Evolutionary conservation across 1,140 invertebrate species (phyloP), one percentile per base, ranked within the genome.

Genomic region (Neotoxoptera formosana): DNA sequence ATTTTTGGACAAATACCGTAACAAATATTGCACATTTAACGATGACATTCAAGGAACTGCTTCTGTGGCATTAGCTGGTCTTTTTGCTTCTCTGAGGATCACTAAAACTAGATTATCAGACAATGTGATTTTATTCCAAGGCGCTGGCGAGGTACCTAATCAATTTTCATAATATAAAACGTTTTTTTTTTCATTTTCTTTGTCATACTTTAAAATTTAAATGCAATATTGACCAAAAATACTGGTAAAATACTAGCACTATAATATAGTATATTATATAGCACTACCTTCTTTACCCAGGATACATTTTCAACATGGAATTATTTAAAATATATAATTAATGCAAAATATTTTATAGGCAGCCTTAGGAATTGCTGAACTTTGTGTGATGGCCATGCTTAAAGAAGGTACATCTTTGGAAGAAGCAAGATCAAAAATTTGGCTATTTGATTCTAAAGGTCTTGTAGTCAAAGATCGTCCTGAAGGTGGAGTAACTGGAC

Each of bases 1-100:
- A 25, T 96, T 99, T 56, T 95, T 99, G 92, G 97, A 96, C 93
- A 98, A 97, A 95, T 99, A 99, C 95, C 96, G 98, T 34, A 95
- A 98, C 91, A 95, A 95, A 36, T 99, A 98, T 94, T 99, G 98
- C 95, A 99, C 98, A 14, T 99, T 99, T 95, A 99, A 99, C 95
- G 98, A 99, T 94, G 98, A 99, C 95, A 99, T 99, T 94, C 98
- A 99, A 95, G 98, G 98, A 48, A 98, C 98, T 8, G 97, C 97
- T 17, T 96, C 98, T 14, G 98, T 99, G 23, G 98, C 98, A 6
- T 97, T 99, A 17, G 98, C 98, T 47, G 99, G 98, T 0, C 95
- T 99, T 30, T 95, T 99, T n/a, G 97, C 98, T 14, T 97, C 98
- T 36, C 95, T 98, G 11, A 95, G 97, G 47, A 95, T 98, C 51